Conservation (phyloP, 2,113 vertebrate genomes). For the Dunckerocampus dactyliophorus region DNA sequence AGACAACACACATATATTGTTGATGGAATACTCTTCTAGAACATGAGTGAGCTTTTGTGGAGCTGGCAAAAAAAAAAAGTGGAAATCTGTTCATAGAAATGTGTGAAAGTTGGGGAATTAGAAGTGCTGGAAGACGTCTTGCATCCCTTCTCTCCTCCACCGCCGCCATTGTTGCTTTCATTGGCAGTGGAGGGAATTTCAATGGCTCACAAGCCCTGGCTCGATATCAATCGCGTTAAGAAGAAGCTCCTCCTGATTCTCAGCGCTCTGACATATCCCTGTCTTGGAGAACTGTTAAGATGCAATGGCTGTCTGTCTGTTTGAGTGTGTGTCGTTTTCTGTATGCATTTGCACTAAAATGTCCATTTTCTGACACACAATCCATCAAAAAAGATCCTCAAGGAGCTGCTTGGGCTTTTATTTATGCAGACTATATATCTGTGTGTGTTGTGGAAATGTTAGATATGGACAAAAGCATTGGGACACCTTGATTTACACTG, state of each 20-base stretch:
- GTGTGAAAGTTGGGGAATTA: constrained; percentile 49
- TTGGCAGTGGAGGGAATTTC: constrained; percentile 46
- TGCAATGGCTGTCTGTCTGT: constrained; percentile 42
- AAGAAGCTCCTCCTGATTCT: constrained; percentile 30
- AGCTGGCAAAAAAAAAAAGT: constrained; percentile 40
- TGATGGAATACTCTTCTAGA: constrained; percentile 44
- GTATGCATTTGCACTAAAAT: constrained; percentile 26
- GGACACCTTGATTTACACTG: too few relatives aligned
- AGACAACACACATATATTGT: constrained; percentile 54
- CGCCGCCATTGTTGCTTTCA: constrained; percentile 38
- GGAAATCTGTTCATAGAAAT: constrained; percentile 38
- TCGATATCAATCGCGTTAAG: constrained; percentile 49
- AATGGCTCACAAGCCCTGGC: constrained; percentile 50
- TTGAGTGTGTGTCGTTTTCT: constrained; percentile 6
- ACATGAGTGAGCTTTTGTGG: constrained; percentile 10
- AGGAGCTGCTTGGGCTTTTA: constrained; percentile 35
- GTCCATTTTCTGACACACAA: constrained; percentile 57
- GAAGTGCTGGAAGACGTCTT: constrained; percentile 62
- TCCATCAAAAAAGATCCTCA: constrained; percentile 66
- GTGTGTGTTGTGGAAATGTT: constrained; percentile 1
- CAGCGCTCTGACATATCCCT: constrained; percentile 23
- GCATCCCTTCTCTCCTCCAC: constrained; percentile 43
- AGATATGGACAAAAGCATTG: constrained; percentile 1
- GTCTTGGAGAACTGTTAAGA: constrained; percentile 39
- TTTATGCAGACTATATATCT: too few relatives aligned